These are phyloP conservation scores for Subacronicta megacephala DNA, from an alignment of 2,888 invertebrate species.

Conservation along the genomic window DNA sequence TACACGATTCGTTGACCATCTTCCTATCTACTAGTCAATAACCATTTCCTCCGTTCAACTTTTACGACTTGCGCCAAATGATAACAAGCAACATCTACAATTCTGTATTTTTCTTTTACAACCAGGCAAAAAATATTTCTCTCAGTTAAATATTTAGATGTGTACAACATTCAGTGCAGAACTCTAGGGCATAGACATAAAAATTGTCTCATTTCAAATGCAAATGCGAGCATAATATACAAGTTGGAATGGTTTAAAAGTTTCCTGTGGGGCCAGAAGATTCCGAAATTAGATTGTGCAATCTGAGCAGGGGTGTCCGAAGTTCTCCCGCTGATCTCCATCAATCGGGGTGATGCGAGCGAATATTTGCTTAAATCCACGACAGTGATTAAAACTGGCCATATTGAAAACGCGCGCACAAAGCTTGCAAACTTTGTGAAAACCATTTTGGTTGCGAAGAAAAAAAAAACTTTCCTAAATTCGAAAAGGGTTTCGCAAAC, in stretches of 20 bases:
- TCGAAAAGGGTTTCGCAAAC: slow-evolving; percentile 42
- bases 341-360: slow-evolving; percentile 47
- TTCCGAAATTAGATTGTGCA: slow-evolving; percentile 62
- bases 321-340: slow-evolving; percentile 53
- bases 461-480: slow-evolving; percentile 23
- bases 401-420: slow-evolving; percentile 48
- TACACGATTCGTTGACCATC: neutral
- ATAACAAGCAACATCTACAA: slow-evolving; percentile 30
- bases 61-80: slow-evolving; percentile 38
- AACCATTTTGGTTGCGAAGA: slow-evolving; percentile 38
- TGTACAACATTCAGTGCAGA: slow-evolving; percentile 9
- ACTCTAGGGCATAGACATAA: slow-evolving; percentile 33
- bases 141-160: neutral
- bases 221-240: slow-evolving; percentile 43
- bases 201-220: slow-evolving; percentile 43
- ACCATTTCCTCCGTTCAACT: slow-evolving; percentile 29
- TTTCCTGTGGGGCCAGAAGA: slow-evolving; percentile 48
- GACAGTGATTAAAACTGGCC: slow-evolving; percentile 40
- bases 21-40: slow-evolving; percentile 45
- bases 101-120: slow-evolving; percentile 14
- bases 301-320: slow-evolving; percentile 54
- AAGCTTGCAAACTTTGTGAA: slow-evolving; percentile 41
- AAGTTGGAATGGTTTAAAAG: slow-evolving; percentile 53
- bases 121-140: slow-evolving; percentile 31
- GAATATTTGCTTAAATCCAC: slow-evolving; percentile 58